Conservation (phyloP, 2,113 vertebrate species). For the Geococcyx californianus region DNA sequence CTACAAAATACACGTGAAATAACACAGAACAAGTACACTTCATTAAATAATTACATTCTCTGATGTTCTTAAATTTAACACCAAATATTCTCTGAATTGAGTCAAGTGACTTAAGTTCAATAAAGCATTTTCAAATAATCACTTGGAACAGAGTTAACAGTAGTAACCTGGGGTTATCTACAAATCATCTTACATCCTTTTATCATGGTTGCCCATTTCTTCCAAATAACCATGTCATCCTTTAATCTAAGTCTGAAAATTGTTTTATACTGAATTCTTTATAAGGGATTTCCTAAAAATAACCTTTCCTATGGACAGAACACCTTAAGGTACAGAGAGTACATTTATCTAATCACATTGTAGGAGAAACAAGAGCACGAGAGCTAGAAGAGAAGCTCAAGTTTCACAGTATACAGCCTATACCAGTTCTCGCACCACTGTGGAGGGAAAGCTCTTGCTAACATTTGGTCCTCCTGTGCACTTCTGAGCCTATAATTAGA, state of each 20-base stretch:
- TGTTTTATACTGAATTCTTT: not conserved
- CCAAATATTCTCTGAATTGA: not conserved
- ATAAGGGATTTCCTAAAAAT: not conserved
- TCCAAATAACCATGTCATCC: not conserved
- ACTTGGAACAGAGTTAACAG: not conserved
- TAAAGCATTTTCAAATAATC: not conserved
- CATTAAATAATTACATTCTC: not conserved
- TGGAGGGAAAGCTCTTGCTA: not conserved
- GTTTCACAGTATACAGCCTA: not conserved
- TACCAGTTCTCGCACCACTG: not conserved
- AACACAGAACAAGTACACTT: not conserved
- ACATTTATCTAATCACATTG: not conserved
- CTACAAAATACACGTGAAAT: not conserved
- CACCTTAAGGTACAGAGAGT: not conserved
- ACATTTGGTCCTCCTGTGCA: accelerated
- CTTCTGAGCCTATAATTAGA: not conserved
- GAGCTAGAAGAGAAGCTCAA: not conserved
- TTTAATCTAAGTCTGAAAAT: not conserved
- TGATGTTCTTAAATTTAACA: not conserved
- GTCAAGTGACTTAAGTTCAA: not conserved
- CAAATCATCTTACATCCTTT: not conserved
- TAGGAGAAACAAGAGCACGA: not conserved
- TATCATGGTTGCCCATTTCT: not conserved
- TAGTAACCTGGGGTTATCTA: not conserved
- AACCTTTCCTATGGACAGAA: not conserved